phyloP scores from a whole-genome alignment of 2,113 vertebrate genomes.

The Nothoprocta perdicaria region DNA sequence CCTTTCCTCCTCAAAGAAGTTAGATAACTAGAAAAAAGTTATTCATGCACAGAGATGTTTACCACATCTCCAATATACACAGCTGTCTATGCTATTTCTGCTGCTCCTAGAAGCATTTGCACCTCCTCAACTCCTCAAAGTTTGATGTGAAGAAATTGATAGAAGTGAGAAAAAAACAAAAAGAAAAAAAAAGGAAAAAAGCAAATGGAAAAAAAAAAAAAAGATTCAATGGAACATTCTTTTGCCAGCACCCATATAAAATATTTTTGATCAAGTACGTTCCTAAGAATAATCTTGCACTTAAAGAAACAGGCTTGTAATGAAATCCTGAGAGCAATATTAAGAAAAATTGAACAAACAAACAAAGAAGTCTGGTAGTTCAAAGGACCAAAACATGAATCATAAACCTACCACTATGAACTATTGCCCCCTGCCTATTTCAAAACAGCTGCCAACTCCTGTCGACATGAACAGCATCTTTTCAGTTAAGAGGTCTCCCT shows the following conservation, averaged over 20 bases:
- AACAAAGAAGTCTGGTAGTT: not conserved
- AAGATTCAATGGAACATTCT: not conserved
- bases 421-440: not conserved
- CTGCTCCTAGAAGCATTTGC: not conserved
- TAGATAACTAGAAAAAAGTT: not conserved
- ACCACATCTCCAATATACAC: not conserved
- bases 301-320: not conserved
- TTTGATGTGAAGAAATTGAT: not conserved
- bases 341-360: not conserved
- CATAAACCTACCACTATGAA: not conserved
- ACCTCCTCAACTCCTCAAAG: fast-evolving
- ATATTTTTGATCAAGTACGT: not conserved
- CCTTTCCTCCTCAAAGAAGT: not conserved
- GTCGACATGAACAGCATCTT: not conserved
- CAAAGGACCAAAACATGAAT: not conserved
- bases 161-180: not conserved
- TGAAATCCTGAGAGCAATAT: not conserved
- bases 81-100: not conserved
- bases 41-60: not conserved
- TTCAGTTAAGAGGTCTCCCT: not conserved
- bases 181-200: not conserved
- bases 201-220: not conserved
- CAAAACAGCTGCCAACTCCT: not conserved
- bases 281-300: not conserved
- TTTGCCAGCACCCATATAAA: not conserved